phyloP scores from a whole-genome alignment of 2,888 invertebrate genomes.

The Adelognathus sp. region DNA sequence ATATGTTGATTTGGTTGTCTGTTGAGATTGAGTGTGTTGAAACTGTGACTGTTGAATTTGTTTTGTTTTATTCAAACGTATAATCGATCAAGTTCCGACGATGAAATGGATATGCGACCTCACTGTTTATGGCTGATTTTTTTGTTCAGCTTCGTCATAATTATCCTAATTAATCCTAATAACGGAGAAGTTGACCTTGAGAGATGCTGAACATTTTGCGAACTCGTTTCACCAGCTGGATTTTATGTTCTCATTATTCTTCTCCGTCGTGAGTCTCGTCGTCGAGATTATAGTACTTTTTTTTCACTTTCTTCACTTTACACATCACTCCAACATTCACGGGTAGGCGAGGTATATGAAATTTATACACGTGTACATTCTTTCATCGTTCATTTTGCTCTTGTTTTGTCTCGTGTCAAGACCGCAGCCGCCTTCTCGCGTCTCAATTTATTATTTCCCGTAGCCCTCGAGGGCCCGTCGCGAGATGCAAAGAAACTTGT shows the following conservation, averaged over 20 bases:
- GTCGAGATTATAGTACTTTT: slow-evolving; percentile 28
- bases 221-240: slow-evolving; percentile 10
- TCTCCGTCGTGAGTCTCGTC: slow-evolving; percentile 10
- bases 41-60: too few species aligned
- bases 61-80: too few species aligned
- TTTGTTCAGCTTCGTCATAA: not conserved
- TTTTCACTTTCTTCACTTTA: slow-evolving; percentile 18
- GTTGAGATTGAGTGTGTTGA: too few species aligned
- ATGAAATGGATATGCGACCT: too few species aligned
- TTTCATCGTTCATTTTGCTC: slow-evolving; percentile 30
- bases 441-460: slow-evolving; percentile 55
- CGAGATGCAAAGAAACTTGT: not conserved
- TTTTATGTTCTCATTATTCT: slow-evolving; percentile 20
- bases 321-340: not conserved
- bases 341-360: not conserved
- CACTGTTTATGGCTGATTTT: too few species aligned
- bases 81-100: too few species aligned
- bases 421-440: slow-evolving; percentile 37
- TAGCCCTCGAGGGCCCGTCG: slow-evolving; percentile 33
- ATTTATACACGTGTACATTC: slow-evolving; percentile 18
- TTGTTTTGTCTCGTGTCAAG: slow-evolving; percentile 35
- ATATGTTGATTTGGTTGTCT: too few species aligned
- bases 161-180: slow-evolving; percentile 36
- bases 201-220: slow-evolving; percentile 12
- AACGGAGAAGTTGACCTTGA: slow-evolving; percentile 31